phyloP scores from a whole-genome alignment of 2,113 vertebrate genomes.

The Pyxicephalus adspersus region DNA sequence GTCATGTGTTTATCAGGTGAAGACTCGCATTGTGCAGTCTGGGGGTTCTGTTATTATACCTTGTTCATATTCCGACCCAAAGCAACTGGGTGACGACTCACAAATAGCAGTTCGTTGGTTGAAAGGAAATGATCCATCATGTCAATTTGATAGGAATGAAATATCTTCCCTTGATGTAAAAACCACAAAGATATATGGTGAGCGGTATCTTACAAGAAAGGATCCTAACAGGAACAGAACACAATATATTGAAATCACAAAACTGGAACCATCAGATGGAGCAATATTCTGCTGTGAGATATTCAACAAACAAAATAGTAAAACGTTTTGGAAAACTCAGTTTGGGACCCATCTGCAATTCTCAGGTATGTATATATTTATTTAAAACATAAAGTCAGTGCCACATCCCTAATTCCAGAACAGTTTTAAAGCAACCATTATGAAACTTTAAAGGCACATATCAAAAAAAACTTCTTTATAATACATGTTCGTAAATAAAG shows the following conservation, averaged over 20 bases:
- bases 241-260: slow-evolving; percentile 12
- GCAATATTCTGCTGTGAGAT: neutral
- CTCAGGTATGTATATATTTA: neutral
- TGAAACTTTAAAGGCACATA: too few species aligned
- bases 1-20: slow-evolving; percentile 21
- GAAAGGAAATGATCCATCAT: neutral
- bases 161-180: neutral
- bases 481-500: too few species aligned
- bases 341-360: slow-evolving; percentile 10
- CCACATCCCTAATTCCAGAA: too few species aligned
- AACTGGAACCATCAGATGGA: neutral
- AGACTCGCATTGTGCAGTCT: neutral
- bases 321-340: neutral
- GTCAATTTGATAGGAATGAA: neutral
- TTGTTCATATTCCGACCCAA: slow-evolving; percentile 21
- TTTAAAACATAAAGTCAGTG: too few species aligned
- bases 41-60: slow-evolving; percentile 23
- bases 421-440: too few species aligned
- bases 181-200: neutral
- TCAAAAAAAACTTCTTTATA: too few species aligned
- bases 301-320: too few species aligned
- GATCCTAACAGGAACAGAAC: neutral
- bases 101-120: slow-evolving; percentile 7
- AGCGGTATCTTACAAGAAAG: neutral
- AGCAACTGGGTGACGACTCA: fast-evolving